Evolutionary conservation across 1,140 invertebrate species (phyloP).

Genomic region (Drosophila murphyi): DNA sequence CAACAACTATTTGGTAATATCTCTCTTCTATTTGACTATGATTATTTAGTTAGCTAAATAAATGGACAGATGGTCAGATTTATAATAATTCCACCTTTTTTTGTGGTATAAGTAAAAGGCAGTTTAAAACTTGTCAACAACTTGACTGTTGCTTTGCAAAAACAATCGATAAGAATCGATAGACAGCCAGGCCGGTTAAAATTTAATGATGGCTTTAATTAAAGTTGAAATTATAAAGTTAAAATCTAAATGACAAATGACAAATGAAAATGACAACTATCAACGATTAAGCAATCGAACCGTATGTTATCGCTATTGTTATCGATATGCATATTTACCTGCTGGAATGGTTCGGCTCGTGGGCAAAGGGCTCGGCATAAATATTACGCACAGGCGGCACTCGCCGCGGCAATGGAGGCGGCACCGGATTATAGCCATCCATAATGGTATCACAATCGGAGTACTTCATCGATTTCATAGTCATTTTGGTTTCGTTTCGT

Average conservation of each 20-base stretch:
- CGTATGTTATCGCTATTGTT: constrained; percentile 4
- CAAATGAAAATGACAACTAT: neutral
- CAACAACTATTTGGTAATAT: too few species aligned
- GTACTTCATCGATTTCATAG: constrained; percentile 85
- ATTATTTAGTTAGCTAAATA: too few species aligned
- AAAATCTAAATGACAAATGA: neutral
- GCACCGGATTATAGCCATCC: constrained; percentile 86
- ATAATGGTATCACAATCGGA: constrained; percentile 85
- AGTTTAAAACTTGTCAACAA: too few species aligned
- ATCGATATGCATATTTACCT: constrained; percentile 68
- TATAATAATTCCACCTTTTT: too few species aligned
- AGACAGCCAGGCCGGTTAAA: too few species aligned
- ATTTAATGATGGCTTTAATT: too few species aligned
- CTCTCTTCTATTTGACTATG: too few species aligned
- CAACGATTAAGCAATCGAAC: neutral
- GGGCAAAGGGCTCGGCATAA: constrained; percentile 86
- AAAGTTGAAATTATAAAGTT: neutral
- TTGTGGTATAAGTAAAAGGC: too few species aligned
- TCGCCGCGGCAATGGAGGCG: constrained; percentile 85
- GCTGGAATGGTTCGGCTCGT: constrained; percentile 85
- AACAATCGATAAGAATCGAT: too few species aligned
- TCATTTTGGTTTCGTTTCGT: constrained; percentile 65
- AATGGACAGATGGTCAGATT: too few species aligned
- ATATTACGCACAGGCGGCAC: constrained; percentile 85
- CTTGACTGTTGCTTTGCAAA: too few species aligned